Evolutionary conservation across 2,888 invertebrate genomes (phyloP), one percentile per base, ranked within the genome.

Genomic region (Octodonta nipae): DNA sequence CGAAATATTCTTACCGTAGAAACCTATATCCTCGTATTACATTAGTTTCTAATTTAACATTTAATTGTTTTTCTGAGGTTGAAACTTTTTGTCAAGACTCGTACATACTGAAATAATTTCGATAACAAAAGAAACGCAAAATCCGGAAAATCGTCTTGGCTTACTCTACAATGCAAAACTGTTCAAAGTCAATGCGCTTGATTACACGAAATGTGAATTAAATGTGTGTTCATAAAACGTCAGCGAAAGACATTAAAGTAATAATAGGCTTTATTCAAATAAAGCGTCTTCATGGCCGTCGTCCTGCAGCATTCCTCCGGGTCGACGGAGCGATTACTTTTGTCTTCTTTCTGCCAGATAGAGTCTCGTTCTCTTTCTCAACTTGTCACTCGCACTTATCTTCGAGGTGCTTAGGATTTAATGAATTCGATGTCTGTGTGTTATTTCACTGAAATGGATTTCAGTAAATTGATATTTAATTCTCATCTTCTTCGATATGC

Each of bases 381-480:
- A 37, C 41, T 42, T 51, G 52, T 54, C 50, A 49, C 52, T 46
- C 44, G 42, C 44, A 45, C 48, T 52, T 52, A 51, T 53, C 49
- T 47, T 33, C 30, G 30, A 49, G 45, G 50, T 47, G 50, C 51
- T 54, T 51, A 48, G 51, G 52, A 50, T 50, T 51, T 54, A 52
- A 54, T 54, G 52, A 54, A 54, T 51, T 51, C 51, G 49, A 50
- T 47, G 49, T 47, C 47, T 46, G 44, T 41, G 44, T 49, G 50
- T 50, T 50, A 48, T 50, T 52, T 45, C 43, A 49, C 45, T 50
- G 47, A 50, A 50, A 50, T 45, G 49, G 46, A 49, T 51, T 51
- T 50, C 49, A 51, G 51, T 52, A 54, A 52, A 54, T 52, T 54
- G 54, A 52, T 51, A 54, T 54, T 51, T 52, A 52, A 54, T 53